phyloP scores from a whole-genome alignment of 2,113 vertebrate genomes.

The Vulpes ferrilata region DNA sequence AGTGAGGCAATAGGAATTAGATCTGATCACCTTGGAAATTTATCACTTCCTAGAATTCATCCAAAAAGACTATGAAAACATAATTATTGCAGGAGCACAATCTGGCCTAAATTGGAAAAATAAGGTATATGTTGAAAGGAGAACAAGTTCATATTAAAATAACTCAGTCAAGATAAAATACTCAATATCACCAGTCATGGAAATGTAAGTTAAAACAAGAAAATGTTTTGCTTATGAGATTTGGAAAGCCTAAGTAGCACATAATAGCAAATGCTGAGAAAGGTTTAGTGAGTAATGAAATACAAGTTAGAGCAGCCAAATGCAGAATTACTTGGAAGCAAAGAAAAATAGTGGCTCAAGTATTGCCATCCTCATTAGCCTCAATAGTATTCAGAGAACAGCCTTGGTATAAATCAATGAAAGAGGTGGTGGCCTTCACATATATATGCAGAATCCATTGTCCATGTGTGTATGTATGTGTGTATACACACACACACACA shows the following conservation, averaged over 20 bases:
- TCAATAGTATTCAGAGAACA: not conserved
- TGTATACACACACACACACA: too few species aligned
- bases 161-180: conserved; percentile 38
- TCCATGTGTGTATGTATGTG: not conserved
- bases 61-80: conserved; percentile 10
- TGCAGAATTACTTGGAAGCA: not conserved
- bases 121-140: not conserved
- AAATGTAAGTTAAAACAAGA: conserved; percentile 23
- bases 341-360: not conserved
- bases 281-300: not conserved
- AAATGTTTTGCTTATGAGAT: not conserved
- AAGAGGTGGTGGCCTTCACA: not conserved
- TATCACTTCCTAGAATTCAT: conserved; percentile 7
- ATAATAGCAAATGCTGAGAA: not conserved
- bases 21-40: conserved; percentile 33
- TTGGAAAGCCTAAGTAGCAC: not conserved
- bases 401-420: not conserved
- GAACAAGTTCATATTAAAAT: not conserved
- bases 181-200: not conserved
- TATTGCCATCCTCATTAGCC: not conserved
- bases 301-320: not conserved
- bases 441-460: not conserved
- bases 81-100: not conserved
- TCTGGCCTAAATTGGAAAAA: conserved; percentile 25
- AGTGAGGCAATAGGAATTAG: not conserved